Percentiles rank a stretch among this genome's conserved stretches.
phyloP scores from a whole-genome alignment of 2,113 vertebrate species.

The Carettochelys insculpta region DNA sequence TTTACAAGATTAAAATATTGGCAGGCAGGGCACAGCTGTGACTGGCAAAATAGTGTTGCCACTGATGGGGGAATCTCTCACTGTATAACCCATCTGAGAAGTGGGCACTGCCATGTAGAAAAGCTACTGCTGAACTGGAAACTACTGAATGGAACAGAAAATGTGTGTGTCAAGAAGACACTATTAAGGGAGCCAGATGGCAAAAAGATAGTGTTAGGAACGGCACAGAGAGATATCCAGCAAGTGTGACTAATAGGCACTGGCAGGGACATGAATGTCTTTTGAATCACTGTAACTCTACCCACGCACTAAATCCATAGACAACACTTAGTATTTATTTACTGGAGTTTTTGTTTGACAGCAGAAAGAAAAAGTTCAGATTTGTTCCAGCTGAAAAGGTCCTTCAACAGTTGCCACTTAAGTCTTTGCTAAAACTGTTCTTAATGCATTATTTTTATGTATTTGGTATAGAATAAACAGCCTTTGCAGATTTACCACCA shows the following conservation, averaged over 20 bases:
- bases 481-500: constrained; percentile 15
- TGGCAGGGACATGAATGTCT: constrained; percentile 63
- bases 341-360: constrained; percentile 52
- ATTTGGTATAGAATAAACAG: neutral
- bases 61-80: neutral
- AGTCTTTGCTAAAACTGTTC: neutral
- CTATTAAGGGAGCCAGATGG: constrained; percentile 57
- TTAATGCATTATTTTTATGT: constrained; percentile 21
- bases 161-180: constrained; percentile 20
- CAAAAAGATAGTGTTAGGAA: constrained; percentile 38
- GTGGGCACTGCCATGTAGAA: constrained; percentile 39
- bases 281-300: constrained; percentile 61
- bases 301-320: constrained; percentile 61
- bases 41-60: neutral
- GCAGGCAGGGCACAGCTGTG: neutral
- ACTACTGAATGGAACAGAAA: constrained; percentile 46
- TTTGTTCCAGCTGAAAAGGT: constrained; percentile 66
- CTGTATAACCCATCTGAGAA: neutral
- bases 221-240: constrained; percentile 54
- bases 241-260: constrained; percentile 62
- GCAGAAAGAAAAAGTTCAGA: constrained; percentile 50
- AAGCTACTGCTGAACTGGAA: constrained; percentile 29
- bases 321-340: constrained; percentile 69
- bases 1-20: neutral
- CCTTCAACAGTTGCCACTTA: constrained; percentile 50